Conservation (phyloP, 1,140 invertebrate species). For the Conus ventricosus region DNA sequence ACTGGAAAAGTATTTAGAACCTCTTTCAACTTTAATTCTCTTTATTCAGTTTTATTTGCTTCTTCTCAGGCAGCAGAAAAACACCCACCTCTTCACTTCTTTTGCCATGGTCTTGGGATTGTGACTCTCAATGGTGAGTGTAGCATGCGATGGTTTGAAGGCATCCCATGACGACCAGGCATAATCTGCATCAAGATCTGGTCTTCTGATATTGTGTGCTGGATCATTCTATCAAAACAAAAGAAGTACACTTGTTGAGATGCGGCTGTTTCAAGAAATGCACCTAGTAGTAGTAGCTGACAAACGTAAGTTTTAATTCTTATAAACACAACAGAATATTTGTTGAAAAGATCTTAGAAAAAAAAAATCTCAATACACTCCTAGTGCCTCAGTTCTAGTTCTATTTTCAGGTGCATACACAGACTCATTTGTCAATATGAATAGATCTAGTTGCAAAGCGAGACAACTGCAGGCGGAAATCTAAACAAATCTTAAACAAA, state of each 20-base stretch:
- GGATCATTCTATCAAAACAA: constrained; percentile 79
- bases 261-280: neutral
- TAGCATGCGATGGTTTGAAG: constrained; percentile 81
- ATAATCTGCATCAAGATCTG: constrained; percentile 84
- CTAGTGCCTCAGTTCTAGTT: too few species aligned
- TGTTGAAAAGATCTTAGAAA: too few species aligned
- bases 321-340: too few species aligned
- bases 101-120: constrained; percentile 81
- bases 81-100: constrained; percentile 75
- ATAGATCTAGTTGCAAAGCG: too few species aligned
- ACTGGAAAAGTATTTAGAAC: too few species aligned
- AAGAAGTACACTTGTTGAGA: neutral
- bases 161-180: constrained; percentile 79
- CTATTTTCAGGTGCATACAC: too few species aligned
- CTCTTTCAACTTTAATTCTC: too few species aligned
- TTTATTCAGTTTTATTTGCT: neutral
- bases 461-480: too few species aligned
- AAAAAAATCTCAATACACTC: too few species aligned
- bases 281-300: too few species aligned
- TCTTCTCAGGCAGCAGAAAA: neutral
- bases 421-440: too few species aligned
- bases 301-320: neutral
- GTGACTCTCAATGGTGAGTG: constrained; percentile 81
- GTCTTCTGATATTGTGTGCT: constrained; percentile 82
- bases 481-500: too few species aligned